Conservation (phyloP, 2,113 vertebrate species). For the Neofelis nebulosa region DNA sequence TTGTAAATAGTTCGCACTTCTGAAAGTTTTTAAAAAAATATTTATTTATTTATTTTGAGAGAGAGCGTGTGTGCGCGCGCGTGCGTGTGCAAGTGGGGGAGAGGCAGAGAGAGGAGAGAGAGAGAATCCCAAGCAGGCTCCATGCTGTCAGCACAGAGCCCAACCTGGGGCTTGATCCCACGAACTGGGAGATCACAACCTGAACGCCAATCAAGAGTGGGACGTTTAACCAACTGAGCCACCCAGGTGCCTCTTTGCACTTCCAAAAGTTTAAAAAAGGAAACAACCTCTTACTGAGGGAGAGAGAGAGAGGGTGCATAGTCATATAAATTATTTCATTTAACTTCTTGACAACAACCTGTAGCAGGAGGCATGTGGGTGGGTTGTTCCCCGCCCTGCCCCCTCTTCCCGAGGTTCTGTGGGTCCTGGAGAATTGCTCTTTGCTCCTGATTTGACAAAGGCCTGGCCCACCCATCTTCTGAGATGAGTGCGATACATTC, state of each 20-base stretch:
- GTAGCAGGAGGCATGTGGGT: not conserved
- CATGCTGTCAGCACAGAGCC: too few relatives aligned
- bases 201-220: too few relatives aligned
- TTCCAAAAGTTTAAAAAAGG: not conserved
- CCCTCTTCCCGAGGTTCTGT: not conserved
- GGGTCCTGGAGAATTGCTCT: not conserved
- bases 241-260: too few relatives aligned
- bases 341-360: not conserved
- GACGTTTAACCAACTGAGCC: too few relatives aligned
- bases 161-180: too few relatives aligned
- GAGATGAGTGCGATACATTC: accelerated
- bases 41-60: too few relatives aligned
- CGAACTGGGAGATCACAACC: too few relatives aligned
- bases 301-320: not conserved
- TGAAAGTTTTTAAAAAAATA: not conserved
- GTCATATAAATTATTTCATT: slow-evolving; percentile 6
- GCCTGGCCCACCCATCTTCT: not conserved
- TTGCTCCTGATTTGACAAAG: not conserved
- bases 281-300: not conserved
- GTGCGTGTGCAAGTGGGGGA: too few relatives aligned
- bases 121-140: too few relatives aligned
- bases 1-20: not conserved
- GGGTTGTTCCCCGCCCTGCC: accelerated
- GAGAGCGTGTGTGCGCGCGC: too few relatives aligned
- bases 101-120: too few relatives aligned